These are phyloP conservation scores for Leucosticte australis DNA, from an alignment of 2,113 vertebrate genomes.

Conservation along the genomic window DNA sequence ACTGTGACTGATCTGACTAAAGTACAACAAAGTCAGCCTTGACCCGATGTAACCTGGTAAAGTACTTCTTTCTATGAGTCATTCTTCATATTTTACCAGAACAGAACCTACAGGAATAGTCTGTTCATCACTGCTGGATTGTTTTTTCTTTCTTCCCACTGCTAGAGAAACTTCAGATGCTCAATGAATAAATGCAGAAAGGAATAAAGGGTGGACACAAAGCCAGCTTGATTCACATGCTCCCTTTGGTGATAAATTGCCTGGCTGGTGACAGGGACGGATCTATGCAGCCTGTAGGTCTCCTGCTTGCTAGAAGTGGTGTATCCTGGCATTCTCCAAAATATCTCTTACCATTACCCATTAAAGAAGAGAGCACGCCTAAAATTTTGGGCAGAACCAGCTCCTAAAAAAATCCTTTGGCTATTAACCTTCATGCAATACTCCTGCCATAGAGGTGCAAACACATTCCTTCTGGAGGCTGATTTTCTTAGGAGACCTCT, in stretches of 20 bases:
- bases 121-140: neutral
- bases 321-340: neutral
- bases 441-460: neutral
- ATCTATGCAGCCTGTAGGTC: neutral
- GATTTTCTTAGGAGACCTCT: neutral
- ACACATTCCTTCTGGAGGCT: neutral
- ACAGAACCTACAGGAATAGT: neutral
- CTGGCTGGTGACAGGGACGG: neutral
- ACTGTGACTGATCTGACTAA: slow-evolving; percentile 46
- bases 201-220: neutral
- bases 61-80: slow-evolving; percentile 17
- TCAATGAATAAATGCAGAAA: neutral
- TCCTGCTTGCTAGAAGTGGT: neutral
- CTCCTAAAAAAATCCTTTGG: neutral
- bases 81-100: slow-evolving; percentile 7
- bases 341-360: neutral
- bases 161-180: neutral
- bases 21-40: slow-evolving; percentile 16
- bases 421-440: neutral
- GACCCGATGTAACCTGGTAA: slow-evolving; percentile 33
- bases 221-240: neutral
- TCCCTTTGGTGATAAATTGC: neutral
- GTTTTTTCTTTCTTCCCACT: neutral
- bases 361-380: neutral
- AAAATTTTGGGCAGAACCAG: neutral